Conservation (phyloP, 2,888 invertebrate genomes). For the Tinea trinotella region DNA sequence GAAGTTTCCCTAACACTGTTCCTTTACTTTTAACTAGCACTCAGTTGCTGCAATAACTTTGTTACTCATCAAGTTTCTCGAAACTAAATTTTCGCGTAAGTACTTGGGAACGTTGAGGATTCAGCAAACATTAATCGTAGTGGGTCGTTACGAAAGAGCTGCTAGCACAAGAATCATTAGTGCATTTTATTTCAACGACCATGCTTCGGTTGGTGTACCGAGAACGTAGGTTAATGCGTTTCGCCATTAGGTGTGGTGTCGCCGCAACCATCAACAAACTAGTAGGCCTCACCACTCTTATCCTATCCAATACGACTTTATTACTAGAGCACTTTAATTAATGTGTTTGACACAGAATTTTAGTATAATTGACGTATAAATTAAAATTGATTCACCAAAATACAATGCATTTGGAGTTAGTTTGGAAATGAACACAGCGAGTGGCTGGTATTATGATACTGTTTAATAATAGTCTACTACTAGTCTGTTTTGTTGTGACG, state of each 20-base stretch:
- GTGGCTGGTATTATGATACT: neutral
- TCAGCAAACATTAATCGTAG: constrained; percentile 15
- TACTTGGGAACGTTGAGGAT: constrained; percentile 13
- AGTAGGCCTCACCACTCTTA: neutral
- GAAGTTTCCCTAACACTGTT: neutral
- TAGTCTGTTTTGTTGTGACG: too few relatives aligned
- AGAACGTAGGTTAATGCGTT: constrained; percentile 23
- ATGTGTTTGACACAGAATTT: too few relatives aligned
- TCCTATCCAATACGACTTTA: neutral
- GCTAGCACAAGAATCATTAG: constrained; percentile 40
- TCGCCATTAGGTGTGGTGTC: constrained; percentile 20
- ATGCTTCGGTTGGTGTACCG: constrained; percentile 24
- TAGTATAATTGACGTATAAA: too few relatives aligned
- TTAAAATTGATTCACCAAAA: neutral
- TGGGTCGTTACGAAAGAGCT: constrained; percentile 13
- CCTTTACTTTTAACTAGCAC: constrained; percentile 7
- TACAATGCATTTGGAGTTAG: neutral
- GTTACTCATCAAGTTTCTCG: constrained; percentile 15
- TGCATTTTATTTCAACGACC: constrained; percentile 49
- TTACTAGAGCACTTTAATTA: too few relatives aligned
- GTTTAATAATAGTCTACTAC: neutral
- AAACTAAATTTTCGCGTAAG: constrained; percentile 16
- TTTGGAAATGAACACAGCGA: neutral
- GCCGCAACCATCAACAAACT: neutral
- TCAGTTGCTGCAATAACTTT: constrained; percentile 12